phyloP scores from a whole-genome alignment of 2,888 invertebrate genomes.

The Erannis defoliaria region DNA sequence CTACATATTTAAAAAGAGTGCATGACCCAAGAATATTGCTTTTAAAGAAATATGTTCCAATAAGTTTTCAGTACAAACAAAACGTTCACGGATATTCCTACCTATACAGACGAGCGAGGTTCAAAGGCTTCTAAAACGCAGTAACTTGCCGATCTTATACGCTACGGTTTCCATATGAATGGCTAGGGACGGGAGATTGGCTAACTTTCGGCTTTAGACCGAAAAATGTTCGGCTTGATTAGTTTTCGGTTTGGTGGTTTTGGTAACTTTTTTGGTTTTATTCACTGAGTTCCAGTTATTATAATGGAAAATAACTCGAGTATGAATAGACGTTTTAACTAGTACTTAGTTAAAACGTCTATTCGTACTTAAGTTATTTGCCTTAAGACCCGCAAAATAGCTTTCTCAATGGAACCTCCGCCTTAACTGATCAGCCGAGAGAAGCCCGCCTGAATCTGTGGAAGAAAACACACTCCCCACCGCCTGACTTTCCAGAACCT shows the following conservation, averaged over 20 bases:
- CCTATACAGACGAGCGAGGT: conserved; percentile 14
- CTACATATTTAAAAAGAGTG: background rate
- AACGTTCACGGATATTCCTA: conserved; percentile 1
- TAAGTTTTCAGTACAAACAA: background rate
- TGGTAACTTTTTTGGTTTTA: conserved; percentile 15
- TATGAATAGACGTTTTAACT: background rate
- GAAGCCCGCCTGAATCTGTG: too few species aligned
- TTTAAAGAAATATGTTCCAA: background rate
- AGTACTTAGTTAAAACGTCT: background rate
- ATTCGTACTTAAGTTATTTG: background rate
- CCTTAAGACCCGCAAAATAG: background rate
- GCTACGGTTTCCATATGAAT: conserved; percentile 24
- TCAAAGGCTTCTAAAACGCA: conserved; percentile 30
- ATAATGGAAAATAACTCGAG: conserved; percentile 2
- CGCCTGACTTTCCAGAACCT: too few species aligned
- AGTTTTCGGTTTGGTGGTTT: conserved; percentile 29
- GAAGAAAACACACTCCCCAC: too few species aligned
- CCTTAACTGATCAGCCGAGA: too few species aligned
- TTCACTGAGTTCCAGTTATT: conserved; percentile 7
- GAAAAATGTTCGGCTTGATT: conserved; percentile 34
- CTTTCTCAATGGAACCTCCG: too few species aligned
- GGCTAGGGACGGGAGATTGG: conserved; percentile 19
- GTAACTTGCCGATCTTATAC: conserved; percentile 30
- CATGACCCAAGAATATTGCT: background rate
- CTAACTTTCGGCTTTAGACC: conserved; percentile 33